These are phyloP conservation scores for Fissipunctia ypsillon DNA, from an alignment of 2,888 invertebrate species.

Conservation along the genomic window DNA sequence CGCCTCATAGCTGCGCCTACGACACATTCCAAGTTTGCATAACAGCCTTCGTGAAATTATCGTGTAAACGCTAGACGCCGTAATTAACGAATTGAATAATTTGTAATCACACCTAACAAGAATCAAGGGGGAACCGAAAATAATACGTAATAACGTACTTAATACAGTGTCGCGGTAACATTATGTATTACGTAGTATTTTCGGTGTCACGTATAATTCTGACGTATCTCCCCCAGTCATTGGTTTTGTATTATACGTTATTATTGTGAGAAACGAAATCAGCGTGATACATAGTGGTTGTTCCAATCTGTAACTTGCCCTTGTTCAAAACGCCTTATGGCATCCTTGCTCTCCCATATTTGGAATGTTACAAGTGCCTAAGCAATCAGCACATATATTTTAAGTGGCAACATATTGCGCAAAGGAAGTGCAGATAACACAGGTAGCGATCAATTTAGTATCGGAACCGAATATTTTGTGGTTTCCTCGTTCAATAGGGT, in stretches of 20 bases:
- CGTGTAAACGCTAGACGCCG: slow-evolving; percentile 53
- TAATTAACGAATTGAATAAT: slow-evolving; percentile 65
- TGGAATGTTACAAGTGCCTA: slow-evolving; percentile 46
- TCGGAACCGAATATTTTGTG: slow-evolving; percentile 42
- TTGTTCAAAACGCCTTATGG: slow-evolving; percentile 46
- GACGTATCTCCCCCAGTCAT: slow-evolving; percentile 45
- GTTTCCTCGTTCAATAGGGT: slow-evolving; percentile 37
- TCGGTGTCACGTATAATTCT: slow-evolving; percentile 34
- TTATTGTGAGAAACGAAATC: slow-evolving; percentile 44
- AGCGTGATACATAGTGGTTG: slow-evolving; percentile 47
- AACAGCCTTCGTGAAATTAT: slow-evolving; percentile 70
- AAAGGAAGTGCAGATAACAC: slow-evolving; percentile 48
- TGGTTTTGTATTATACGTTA: slow-evolving; percentile 24
- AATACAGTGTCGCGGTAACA: too few species aligned
- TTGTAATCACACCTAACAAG: slow-evolving; percentile 59
- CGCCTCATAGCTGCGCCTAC: slow-evolving; percentile 66
- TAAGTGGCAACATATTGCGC: slow-evolving; percentile 38
- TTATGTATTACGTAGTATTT: slow-evolving; percentile 48
- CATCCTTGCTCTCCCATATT: slow-evolving; percentile 59
- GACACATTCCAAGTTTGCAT: slow-evolving; percentile 67
- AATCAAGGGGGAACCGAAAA: too few species aligned
- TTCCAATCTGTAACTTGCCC: slow-evolving; percentile 50
- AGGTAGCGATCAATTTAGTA: slow-evolving; percentile 46
- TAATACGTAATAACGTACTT: too few species aligned
- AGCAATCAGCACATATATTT: slow-evolving; percentile 53